These are phyloP conservation scores for Galagoides demidoff DNA, from an alignment of 2,797 vertebrate genomes.

Conservation along the genomic window DNA sequence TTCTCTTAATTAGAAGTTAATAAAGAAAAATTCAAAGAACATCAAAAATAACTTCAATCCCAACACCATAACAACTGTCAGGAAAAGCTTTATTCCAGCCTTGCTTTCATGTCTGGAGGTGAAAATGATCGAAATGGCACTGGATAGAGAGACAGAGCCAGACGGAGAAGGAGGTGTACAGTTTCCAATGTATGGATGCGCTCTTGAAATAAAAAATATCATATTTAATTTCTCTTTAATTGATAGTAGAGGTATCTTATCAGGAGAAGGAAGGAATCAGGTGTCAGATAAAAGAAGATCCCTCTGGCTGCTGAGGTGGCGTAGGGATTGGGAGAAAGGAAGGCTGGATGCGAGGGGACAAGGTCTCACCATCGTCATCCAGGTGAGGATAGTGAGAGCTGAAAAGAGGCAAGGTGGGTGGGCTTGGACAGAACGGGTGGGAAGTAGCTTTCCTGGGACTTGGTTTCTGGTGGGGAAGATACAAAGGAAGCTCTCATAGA, in stretches of 20 bases:
- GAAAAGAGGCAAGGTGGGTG: not conserved
- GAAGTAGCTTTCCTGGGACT: not conserved
- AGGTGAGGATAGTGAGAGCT: not conserved
- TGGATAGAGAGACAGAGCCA: not conserved
- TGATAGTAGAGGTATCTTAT: not conserved
- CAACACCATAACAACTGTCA: not conserved
- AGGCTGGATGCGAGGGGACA: not conserved
- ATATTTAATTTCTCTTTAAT: not conserved
- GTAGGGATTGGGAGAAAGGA: not conserved
- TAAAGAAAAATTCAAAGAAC: conserved; percentile 32
- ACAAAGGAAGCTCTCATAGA: not conserved
- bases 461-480: not conserved
- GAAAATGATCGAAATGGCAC: not conserved
- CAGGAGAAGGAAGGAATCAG: not conserved
- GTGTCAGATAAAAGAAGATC: not conserved
- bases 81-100: not conserved
- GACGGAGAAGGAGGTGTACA: not conserved
- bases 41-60: not conserved
- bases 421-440: not conserved
- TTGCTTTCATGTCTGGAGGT: not conserved
- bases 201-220: conserved; percentile 28
- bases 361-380: not conserved
- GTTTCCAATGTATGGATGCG: not conserved
- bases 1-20: conserved; percentile 51
- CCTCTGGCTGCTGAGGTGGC: not conserved